Percentiles rank a stretch among this genome's conserved stretches.
These are phyloP conservation scores for Apistogramma diplotaenia DNA, from an alignment of 2,113 vertebrate genomes.

Conservation along the genomic window DNA sequence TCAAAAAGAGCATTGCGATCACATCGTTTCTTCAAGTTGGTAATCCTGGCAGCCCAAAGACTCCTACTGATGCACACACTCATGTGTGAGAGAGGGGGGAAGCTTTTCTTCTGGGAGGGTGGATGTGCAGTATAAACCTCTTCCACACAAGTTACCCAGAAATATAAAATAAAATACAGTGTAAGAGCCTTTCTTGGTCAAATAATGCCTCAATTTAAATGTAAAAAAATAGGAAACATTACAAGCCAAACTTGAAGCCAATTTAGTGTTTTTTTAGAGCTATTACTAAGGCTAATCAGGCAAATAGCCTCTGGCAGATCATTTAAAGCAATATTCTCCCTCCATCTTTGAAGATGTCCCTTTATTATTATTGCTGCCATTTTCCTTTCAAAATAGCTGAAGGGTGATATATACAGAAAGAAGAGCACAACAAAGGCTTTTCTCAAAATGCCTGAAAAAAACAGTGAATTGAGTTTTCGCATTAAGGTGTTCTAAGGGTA, in stretches of 20 bases:
- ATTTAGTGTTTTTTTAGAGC: constrained; percentile 55
- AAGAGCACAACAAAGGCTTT: neutral
- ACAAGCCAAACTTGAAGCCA: constrained; percentile 49
- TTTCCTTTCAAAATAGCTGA: constrained; percentile 27
- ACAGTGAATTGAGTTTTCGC: neutral
- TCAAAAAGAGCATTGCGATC: constrained; percentile 2
- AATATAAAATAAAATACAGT: neutral
- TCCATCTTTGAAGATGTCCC: constrained; percentile 33
- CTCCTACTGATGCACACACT: neutral
- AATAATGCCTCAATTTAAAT: constrained; percentile 50
- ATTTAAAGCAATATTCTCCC: constrained; percentile 41
- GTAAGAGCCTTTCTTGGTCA: constrained; percentile 8
- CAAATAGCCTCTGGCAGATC: constrained; percentile 52
- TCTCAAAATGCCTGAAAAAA: neutral
- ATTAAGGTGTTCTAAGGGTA: neutral
- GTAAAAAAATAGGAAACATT: constrained; percentile 31
- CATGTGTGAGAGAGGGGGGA: neutral
- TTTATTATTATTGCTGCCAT: constrained; percentile 35
- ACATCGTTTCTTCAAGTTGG: constrained; percentile 4
- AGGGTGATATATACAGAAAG: neutral
- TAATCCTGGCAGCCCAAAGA: neutral
- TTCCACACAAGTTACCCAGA: constrained; percentile 38
- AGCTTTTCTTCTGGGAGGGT: neutral
- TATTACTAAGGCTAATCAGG: constrained; percentile 48
- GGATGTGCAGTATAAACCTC: constrained; percentile 1